phyloP scores from a whole-genome alignment of 2,113 vertebrate species.

The Cebidichthys violaceus region DNA sequence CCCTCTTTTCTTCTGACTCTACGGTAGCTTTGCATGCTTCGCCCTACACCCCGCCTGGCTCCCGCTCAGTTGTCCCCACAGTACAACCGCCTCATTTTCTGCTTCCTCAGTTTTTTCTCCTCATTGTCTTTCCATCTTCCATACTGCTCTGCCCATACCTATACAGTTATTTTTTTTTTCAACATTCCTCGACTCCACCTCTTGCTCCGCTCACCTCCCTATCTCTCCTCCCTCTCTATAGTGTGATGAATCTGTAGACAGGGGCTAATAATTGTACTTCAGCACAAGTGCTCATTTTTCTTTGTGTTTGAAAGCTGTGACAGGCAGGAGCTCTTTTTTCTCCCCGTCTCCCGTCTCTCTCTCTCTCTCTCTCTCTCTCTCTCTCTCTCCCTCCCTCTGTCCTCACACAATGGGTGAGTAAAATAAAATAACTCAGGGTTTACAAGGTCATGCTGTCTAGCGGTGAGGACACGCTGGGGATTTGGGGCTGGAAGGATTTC shows the following conservation, averaged over 20 bases:
- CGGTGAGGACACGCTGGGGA: constrained; percentile 75
- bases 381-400: constrained; percentile 51
- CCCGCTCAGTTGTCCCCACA: constrained; percentile 23
- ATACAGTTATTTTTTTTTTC: constrained; percentile 33
- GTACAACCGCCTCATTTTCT: constrained; percentile 45
- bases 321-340: constrained; percentile 78
- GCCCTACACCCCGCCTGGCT: constrained; percentile 20
- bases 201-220: constrained; percentile 39
- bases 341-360: constrained; percentile 17
- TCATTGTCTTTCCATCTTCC: constrained; percentile 57
- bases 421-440: constrained; percentile 86
- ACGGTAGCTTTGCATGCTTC: constrained; percentile 37
- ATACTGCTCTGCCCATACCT: constrained; percentile 32
- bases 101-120: constrained; percentile 42
- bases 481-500: constrained; percentile 75
- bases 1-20: constrained; percentile 30
- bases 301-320: constrained; percentile 86
- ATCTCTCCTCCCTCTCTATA: constrained; percentile 60
- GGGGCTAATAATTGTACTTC: constrained; percentile 87
- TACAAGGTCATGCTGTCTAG: constrained; percentile 85
- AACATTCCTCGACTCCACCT: constrained; percentile 43
- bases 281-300: constrained; percentile 86
- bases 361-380: constrained; percentile 43
- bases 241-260: constrained; percentile 86
- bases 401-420: constrained; percentile 76